These are phyloP conservation scores for Podargus strigoides DNA, from an alignment of 2,797 vertebrate species.

Conservation along the genomic window DNA sequence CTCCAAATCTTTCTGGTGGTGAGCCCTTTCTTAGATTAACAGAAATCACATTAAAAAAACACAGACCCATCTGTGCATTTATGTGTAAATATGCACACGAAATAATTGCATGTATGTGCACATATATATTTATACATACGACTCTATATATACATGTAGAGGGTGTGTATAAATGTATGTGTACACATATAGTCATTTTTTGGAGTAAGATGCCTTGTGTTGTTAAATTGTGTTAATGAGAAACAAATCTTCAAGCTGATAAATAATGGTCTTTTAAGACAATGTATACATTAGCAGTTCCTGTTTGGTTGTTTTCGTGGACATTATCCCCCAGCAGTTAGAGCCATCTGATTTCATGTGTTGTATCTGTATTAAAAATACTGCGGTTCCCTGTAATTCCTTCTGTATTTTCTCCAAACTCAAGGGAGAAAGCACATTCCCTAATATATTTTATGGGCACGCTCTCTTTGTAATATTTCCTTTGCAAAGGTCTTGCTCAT, in stretches of 20 bases:
- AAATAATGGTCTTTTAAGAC: background rate
- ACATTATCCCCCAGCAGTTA: background rate
- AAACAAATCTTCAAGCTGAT: background rate
- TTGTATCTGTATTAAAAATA: constrained; percentile 61
- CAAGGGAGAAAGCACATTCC: constrained; percentile 59
- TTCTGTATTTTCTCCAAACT: constrained; percentile 63
- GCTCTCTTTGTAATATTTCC: constrained; percentile 76
- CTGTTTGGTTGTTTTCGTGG: constrained; percentile 1
- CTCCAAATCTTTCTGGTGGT: background rate
- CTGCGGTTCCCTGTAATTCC: constrained; percentile 33
- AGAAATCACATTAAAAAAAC: background rate
- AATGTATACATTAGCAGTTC: background rate
- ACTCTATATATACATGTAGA: background rate
- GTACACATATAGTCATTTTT: background rate
- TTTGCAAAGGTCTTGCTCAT: constrained; percentile 87
- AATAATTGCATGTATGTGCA: background rate
- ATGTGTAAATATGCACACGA: background rate
- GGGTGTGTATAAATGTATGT: background rate
- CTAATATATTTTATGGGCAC: constrained; percentile 74
- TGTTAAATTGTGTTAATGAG: background rate
- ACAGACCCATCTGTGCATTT: background rate
- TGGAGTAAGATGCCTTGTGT: background rate
- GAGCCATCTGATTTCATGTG: constrained; percentile 26
- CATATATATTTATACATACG: rapidly evolving
- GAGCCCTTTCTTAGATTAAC: background rate